Conservation (phyloP, 2,113 vertebrate genomes). For the Caloenas nicobarica region DNA sequence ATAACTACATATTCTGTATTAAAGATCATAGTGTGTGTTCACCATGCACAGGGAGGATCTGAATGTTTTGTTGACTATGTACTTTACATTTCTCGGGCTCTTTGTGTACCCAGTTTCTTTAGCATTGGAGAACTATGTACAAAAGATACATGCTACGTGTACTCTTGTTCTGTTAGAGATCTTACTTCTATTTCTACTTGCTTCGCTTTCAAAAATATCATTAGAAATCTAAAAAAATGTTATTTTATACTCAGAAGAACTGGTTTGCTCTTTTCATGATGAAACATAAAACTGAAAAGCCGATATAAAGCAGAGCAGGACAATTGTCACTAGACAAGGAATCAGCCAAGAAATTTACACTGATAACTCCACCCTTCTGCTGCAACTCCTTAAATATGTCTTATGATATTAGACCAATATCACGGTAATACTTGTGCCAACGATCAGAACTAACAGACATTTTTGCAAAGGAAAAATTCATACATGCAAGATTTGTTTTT, state of each 20-base stretch:
- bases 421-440: not conserved
- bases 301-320: not conserved
- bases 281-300: not conserved
- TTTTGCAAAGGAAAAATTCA: constrained; percentile 26
- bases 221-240: not conserved
- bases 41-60: not conserved
- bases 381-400: constrained; percentile 25
- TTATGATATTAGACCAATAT: not conserved
- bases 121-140: not conserved
- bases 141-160: not conserved
- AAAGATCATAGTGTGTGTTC: not conserved
- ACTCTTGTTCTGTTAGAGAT: not conserved
- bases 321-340: not conserved
- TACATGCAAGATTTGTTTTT: not conserved
- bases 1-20: not conserved
- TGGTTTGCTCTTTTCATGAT: not conserved
- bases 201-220: not conserved
- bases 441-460: not conserved
- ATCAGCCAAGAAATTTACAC: not conserved
- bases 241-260: not conserved
- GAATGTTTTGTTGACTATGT: not conserved
- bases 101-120: not conserved
- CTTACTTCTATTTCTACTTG: not conserved
- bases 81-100: not conserved
- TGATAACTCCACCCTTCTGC: constrained; percentile 14